phyloP scores from a whole-genome alignment of 2,797 vertebrate genomes.

The Sebastes flavidus region DNA sequence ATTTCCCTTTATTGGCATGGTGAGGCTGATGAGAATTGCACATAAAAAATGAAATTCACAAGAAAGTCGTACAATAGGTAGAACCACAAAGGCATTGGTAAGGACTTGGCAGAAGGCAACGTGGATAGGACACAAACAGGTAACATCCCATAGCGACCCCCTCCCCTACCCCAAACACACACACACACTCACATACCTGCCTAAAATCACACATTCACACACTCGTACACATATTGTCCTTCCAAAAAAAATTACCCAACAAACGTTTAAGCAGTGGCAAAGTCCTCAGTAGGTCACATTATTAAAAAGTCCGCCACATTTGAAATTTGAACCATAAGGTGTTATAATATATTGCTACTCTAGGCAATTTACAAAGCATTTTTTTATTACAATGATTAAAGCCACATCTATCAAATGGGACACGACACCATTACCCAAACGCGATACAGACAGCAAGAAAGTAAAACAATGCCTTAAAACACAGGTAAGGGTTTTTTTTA shows the following conservation, averaged over 20 bases:
- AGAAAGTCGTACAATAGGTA: conserved; percentile 96
- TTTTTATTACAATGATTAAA: conserved; percentile 93
- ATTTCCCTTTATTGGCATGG: conserved; percentile 99
- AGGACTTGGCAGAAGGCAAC: conserved; percentile 92
- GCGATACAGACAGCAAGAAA: conserved; percentile 85
- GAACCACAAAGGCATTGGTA: conserved; percentile 97
- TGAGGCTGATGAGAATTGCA: conserved; percentile 98
- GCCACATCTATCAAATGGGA: conserved; percentile 94
- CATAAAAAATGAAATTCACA: conserved; percentile 95
- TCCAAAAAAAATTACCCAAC: conserved; percentile 89
- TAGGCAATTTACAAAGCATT: conserved; percentile 96
- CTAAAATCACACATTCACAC: conserved; percentile 68
- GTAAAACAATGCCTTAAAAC: conserved; percentile 74
- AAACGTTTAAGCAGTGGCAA: conserved; percentile 91
- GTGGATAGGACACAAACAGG: conserved; percentile 88
- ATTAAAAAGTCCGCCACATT: conserved; percentile 92
- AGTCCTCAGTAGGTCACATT: conserved; percentile 90
- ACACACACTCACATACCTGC: conserved; percentile 54
- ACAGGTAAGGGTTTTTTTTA: conserved; percentile 63
- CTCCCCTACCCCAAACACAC: conserved; percentile 48
- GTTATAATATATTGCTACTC: conserved; percentile 97
- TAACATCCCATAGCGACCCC: conserved; percentile 70
- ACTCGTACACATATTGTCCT: conserved; percentile 86
- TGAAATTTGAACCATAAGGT: conserved; percentile 93
- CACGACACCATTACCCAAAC: conserved; percentile 95